Conservation (phyloP, 2,797 vertebrate genomes). For the Protosalanx chinensis region DNA sequence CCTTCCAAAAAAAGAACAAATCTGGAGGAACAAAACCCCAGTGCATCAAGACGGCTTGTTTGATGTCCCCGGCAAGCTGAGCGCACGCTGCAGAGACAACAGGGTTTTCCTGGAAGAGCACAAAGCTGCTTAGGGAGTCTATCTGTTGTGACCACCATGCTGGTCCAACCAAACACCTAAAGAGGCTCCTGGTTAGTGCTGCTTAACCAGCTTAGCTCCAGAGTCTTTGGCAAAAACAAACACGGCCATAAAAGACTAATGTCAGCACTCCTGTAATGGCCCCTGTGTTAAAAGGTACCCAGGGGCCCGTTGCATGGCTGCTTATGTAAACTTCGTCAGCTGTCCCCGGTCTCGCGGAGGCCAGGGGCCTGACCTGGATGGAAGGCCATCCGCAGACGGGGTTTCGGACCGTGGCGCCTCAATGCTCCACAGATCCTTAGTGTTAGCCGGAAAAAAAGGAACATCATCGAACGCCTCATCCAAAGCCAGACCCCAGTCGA, state of each 20-base stretch:
- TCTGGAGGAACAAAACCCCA: too few relatives aligned
- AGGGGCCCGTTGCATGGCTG: slow-evolving; percentile 1
- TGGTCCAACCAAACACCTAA: neutral
- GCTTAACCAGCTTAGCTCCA: slow-evolving; percentile 1
- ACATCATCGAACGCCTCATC: too few relatives aligned
- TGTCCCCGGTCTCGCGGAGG: neutral
- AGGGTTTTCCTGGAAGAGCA: neutral
- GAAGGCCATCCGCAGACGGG: too few relatives aligned
- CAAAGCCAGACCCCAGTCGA: too few relatives aligned
- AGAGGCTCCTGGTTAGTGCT: neutral
- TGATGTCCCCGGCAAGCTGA: neutral
- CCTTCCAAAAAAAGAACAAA: too few relatives aligned
- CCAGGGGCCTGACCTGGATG: too few relatives aligned
- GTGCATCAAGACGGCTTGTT: neutral
- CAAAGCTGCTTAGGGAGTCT: neutral
- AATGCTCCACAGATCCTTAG: too few relatives aligned
- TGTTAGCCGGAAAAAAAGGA: too few relatives aligned
- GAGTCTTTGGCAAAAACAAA: slow-evolving; percentile 6
- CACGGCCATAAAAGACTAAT: slow-evolving; percentile 4
- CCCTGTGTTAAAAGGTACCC: neutral
- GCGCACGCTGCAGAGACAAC: neutral
- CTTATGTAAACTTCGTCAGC: slow-evolving; percentile 15
- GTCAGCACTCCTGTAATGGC: slow-evolving; percentile 14
- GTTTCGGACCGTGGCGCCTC: too few relatives aligned
- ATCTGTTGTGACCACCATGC: neutral